Evolutionary conservation across 2,888 invertebrate genomes (phyloP).

Genomic region (Dyspetes luteomarginatus): DNA sequence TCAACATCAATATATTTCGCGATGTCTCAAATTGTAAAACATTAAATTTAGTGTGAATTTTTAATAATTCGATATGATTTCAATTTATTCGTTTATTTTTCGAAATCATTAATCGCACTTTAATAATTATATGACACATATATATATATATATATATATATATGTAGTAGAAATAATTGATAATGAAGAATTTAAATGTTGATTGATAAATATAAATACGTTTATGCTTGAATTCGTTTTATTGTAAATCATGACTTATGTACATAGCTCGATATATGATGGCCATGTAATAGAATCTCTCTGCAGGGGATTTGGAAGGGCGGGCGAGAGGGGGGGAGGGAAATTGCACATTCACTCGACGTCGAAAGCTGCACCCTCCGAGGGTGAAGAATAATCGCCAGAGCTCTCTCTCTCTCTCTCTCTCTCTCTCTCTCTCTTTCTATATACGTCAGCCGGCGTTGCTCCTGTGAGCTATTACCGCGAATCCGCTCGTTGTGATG

Average conservation of each 20-base stretch:
- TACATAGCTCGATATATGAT: background rate
- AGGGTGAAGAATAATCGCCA: constrained; percentile 53
- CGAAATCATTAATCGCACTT: too few species aligned
- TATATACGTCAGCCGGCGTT: constrained; percentile 28
- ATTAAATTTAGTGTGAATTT: too few species aligned
- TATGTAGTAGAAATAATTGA: background rate
- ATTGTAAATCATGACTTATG: too few species aligned
- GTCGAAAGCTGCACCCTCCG: constrained; percentile 18
- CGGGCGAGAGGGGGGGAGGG: background rate
- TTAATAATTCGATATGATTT: too few species aligned
- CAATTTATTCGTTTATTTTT: too few species aligned
- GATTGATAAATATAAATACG: too few species aligned
- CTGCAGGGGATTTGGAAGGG: too few species aligned
- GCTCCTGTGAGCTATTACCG: constrained; percentile 60
- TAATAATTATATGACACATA: too few species aligned
- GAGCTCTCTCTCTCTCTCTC: constrained; percentile 39
- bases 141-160: background rate
- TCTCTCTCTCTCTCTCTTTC: constrained; percentile 40
- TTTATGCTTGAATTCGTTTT: too few species aligned
- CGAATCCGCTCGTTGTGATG: constrained; percentile 66
- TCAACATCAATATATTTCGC: too few species aligned
- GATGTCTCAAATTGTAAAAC: too few species aligned
- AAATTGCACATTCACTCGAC: constrained; percentile 4
- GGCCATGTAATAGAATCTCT: constrained; percentile 16
- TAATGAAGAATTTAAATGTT: too few species aligned